phyloP scores from a whole-genome alignment of 2,113 vertebrate species.

The Zosterops hypoxanthus region DNA sequence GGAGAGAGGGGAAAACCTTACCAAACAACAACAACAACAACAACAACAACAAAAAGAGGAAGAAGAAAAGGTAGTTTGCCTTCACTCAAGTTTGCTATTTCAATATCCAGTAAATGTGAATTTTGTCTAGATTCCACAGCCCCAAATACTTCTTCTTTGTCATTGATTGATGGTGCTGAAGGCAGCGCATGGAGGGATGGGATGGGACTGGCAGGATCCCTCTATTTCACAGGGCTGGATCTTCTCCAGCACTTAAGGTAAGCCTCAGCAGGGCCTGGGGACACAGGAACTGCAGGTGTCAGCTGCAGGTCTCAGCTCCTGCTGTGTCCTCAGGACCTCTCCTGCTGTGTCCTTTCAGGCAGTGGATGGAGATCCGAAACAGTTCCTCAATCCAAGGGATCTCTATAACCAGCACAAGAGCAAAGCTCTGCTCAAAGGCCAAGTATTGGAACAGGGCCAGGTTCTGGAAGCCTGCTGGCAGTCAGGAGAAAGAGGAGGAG shows the following conservation, averaged over 20 bases:
- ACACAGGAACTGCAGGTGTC: not conserved
- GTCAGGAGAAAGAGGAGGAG: not conserved
- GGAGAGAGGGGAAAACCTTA: not conserved
- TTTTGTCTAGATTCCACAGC: not conserved
- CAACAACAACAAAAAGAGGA: no score
- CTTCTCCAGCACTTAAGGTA: not conserved
- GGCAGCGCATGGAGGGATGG: accelerated
- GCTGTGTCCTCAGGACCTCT: not conserved
- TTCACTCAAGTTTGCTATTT: not conserved
- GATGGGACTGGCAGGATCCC: not conserved
- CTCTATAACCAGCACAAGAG: no score
- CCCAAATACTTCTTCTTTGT: accelerated
- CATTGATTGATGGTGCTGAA: accelerated
- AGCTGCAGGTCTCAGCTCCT: not conserved
- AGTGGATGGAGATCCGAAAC: accelerated
- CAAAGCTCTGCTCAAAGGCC: not conserved
- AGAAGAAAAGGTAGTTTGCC: not conserved
- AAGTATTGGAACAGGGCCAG: not conserved
- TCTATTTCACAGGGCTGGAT: not conserved
- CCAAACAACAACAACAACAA: no score
- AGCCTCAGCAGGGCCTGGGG: not conserved
- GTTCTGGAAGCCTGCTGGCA: not conserved
- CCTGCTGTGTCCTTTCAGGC: not conserved
- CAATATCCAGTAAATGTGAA: not conserved
- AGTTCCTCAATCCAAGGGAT: not conserved